Base-by-base conservation (phyloP, 2,797 vertebrate genomes). In the Anisognathus igniventris region DNA sequence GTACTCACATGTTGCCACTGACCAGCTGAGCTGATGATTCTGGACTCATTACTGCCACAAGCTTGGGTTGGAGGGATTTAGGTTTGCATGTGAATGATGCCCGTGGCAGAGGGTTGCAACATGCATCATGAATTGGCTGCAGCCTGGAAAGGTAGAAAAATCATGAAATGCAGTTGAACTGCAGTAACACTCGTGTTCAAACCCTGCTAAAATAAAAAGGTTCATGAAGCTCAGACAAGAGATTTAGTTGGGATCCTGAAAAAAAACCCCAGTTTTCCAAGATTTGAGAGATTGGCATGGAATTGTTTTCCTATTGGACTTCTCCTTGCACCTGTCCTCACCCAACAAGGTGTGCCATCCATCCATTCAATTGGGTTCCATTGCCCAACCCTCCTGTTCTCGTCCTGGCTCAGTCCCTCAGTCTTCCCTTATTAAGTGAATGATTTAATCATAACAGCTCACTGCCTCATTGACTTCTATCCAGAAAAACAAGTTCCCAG, bases 331-430 rank as follows among this genome's bases (percentile, higher is more conserved):
- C 66, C n/a, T 64, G 19, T 51, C 15, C 39, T 72, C 4, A 14
- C 11, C 16, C 30, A 10, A n/a, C 0, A 0, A 80, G 14, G 13
- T 33, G 20, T 28, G 33, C 30, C 19, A 42, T 30, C 12, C 3
- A 1, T 57, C 37, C 30, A 6, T 14, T 5, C 1, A 0, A 1
- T 2, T 9, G 3, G 3, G 19, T 35, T 28, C 24, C 7, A 2
- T 12, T 20, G 31, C 53, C 44, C 12, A 47, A 6, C 44, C 5
- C 20, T 77, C 18, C 73, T 64, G 37, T 8, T 40, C 71, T 78
- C 11, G 0, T 64, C 23, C 28, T 48, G 19, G 11, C 37, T 68
- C 62, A 64, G n/a, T 40, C 47, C 19, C 21, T 65, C 51, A 54
- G 51, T 47, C 44, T 77, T 86, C 47, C 51, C 48, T 77, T 53